Base-by-base conservation (phyloP, 23 tunicate genomes). In the Oikopleura albicans region DNA sequence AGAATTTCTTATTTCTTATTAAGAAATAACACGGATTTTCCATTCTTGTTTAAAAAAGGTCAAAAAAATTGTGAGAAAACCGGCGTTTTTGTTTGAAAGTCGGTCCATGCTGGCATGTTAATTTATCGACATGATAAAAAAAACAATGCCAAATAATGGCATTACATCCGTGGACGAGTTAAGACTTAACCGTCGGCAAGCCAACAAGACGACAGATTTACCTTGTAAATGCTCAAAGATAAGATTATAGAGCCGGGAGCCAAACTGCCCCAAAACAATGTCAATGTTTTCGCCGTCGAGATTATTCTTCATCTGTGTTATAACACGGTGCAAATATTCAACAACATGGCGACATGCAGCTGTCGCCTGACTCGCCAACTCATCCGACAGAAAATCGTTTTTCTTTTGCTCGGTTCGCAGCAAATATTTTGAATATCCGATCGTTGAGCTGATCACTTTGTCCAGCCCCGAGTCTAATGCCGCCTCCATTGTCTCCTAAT, bases 201-300 rank as follows among this genome's bases (percentile, higher is more conserved):
- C n/a, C n/a, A n/a, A n/a, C n/a, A 84, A 91, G n/a, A n/a, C n/a
- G n/a, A n/a, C n/a, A n/a, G n/a, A n/a, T n/a, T n/a, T n/a, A 41
- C 86, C 90, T 66, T 92, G 97, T 39, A 92, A 86, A 83, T 92
- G 97, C 39, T 92, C 97, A 75, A 87, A 89, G 12, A 92, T 84
- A 41, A 92, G 84, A 76, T 90, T 89, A 66, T 41, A 84, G 66
- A 87, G 87, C 27, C 90, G 63, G 29, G 83, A 85, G 39, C 97
- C 97, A 37, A 87, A 88, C 40, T 89, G 92, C 40, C 85, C 87
- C 76, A 92, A 75, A 39, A 91, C 88, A 0, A 88, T 86, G 2
- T 87, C 93, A n/a, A 92, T 92, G 83, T 92, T 92, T 37, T 86
- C 87, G 40, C 97, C 97, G 87, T 92, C 97, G 29, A 92, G 86